Evolutionary conservation across 2,797 vertebrate genomes (phyloP), one percentile per base, ranked within the genome.

Genomic region (Manis javanica): DNA sequence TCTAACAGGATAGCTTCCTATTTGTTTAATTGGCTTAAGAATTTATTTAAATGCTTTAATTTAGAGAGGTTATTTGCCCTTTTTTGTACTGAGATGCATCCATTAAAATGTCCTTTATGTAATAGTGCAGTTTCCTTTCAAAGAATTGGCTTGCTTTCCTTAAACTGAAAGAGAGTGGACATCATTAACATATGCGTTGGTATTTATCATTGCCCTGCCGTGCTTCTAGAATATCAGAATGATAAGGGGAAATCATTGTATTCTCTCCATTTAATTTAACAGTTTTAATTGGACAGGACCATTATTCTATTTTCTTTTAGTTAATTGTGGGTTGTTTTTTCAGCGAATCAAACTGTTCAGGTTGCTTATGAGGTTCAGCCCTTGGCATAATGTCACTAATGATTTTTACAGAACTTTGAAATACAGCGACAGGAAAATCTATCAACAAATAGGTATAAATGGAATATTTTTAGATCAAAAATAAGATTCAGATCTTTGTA

Each of bases 311-410:
- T 92, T 97, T 98, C 92, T 91, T 96, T 97, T 95, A 88, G 90
- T 97, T 97, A 98, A 97, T 98, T 97, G 96, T 95, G 86, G 75
- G 74, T 93, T 98, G 94, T 55, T 51, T 97, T 98, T 94, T 91
- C 92, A 97, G 97, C 97, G 92, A 98, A 98, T 98, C 98, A 97
- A 97, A 98, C 98, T 97, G 96, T 97, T 98, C 98, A 94, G 94
- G 96, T 98, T 98, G 91, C 96, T 98, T 96, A 95, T 96, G 97
- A 98, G 90, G 93, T 96, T 98, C 72, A 94, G 96, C 96, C 96
- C 46, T 98, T 98, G 98, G 97, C 98, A 94, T 96, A 18, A 19
- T 88, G 97, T 98, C 98, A 97, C 97, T 98, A 98, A 98, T 98
- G 98, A 96, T 96, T 98, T 98, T 95, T 97, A 71, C 98, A 98